Conservation (phyloP, 2,797 vertebrate genomes). For the Echeneis naucrates region DNA sequence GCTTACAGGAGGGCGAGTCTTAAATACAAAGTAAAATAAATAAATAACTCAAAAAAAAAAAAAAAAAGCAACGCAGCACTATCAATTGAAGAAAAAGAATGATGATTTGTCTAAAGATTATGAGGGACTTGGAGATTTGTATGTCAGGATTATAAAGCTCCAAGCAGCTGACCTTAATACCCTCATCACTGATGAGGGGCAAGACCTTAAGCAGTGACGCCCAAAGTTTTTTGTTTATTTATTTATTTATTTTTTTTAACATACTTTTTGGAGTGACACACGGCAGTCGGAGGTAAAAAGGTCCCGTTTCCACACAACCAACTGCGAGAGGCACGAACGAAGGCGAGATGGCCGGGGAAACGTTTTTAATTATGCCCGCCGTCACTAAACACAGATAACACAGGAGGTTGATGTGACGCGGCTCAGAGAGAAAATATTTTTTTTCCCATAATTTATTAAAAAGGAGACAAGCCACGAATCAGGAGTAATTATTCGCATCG, state of each 20-base stretch:
- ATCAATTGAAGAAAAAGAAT: slow-evolving; percentile 40
- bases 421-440: not conserved
- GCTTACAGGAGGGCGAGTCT: not conserved
- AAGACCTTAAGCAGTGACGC: slow-evolving; percentile 9
- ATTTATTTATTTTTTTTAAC: too few relatives aligned
- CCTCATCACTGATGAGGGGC: slow-evolving; percentile 36
- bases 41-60: slow-evolving; percentile 31
- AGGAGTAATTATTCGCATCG: too few relatives aligned
- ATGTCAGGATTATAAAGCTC: slow-evolving; percentile 44
- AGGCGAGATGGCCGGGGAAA: slow-evolving; percentile 18
- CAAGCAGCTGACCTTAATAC: slow-evolving; percentile 75
- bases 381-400: slow-evolving; percentile 26
- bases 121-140: slow-evolving; percentile 58
- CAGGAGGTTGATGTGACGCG: slow-evolving; percentile 12
- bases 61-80: too few relatives aligned
- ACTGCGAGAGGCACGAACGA: not conserved
- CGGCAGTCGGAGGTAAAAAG: not conserved
- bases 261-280: slow-evolving; percentile 21
- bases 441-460: too few relatives aligned
- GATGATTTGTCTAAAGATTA: slow-evolving; percentile 67
- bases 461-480: not conserved
- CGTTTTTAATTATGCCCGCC: slow-evolving; percentile 39
- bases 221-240: not conserved
- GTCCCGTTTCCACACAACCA: not conserved
- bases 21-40: slow-evolving; percentile 3